Evolutionary conservation across 2,797 vertebrate genomes (phyloP).

Genomic region (Microctenopoma stevenorrisi): DNA sequence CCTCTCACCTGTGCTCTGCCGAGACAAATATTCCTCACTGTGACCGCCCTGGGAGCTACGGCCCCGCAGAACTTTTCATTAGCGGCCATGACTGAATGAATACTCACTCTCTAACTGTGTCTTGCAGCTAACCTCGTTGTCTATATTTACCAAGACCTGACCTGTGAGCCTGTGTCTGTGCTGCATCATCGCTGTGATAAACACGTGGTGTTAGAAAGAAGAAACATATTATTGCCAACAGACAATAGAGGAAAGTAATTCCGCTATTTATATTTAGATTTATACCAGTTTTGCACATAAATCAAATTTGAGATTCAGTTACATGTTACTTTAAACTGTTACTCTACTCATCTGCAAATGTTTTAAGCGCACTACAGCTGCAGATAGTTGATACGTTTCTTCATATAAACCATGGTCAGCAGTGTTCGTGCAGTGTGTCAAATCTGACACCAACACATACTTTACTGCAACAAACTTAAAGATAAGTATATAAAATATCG

Average conservation of each 20-base stretch:
- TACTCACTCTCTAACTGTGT: conserved; percentile 18
- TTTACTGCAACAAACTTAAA: not conserved
- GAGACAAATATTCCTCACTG: not conserved
- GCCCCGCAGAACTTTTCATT: not conserved
- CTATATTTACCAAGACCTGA: conserved; percentile 59
- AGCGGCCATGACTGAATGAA: conserved; percentile 21
- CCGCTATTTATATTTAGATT: no score
- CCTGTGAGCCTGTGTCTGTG: not conserved
- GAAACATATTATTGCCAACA: not conserved
- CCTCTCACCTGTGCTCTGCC: conserved; percentile 44
- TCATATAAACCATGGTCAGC: no score
- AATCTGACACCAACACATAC: no score
- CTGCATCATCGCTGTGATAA: conserved; percentile 32
- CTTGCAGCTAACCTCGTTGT: conserved; percentile 5
- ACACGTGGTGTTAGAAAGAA: not conserved
- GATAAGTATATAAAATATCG: no score
- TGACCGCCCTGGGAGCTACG: not conserved
- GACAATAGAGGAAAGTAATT: not conserved
- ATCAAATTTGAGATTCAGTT: no score
- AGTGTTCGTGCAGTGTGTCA: not conserved
- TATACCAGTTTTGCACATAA: no score
- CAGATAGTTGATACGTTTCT: no score
- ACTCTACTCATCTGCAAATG: no score
- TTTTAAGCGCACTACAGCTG: not conserved
- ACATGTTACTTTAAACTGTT: no score